Evolutionary conservation across 2,113 vertebrate genomes (phyloP), one percentile per base, ranked within the genome.

Genomic region (Equus quagga): DNA sequence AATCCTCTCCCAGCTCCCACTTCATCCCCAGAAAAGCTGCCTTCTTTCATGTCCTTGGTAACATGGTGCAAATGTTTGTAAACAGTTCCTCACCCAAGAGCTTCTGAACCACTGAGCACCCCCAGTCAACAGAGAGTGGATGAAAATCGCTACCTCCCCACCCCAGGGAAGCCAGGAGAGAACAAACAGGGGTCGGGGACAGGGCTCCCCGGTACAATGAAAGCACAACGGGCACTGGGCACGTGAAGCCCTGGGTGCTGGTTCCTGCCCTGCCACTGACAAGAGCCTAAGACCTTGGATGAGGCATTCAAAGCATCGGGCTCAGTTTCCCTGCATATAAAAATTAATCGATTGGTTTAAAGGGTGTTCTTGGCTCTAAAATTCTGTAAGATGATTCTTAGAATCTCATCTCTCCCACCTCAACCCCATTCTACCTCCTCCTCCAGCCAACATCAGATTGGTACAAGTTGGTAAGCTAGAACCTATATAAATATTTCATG

Each of bases 241-340:
- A 8, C 2, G 0, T 0, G 41, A 41, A 15, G 26, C 6, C n/a
- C 12, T 2, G 14, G 5, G 33, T 4, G 70, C 70, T 10, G 28
- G 46, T n/a, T 24, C 54, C 28, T 13, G 60, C 2, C 36, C 33
- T 76, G 72, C 60, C 36, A 0, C 44, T 11, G 69, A 33, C 60
- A 46, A 3, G 26, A 17, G 17, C 21, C 44, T 28, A 26, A 46
- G 41, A 19, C n/a, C 6, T 8, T 11, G 33, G 44, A 44, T 7
- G 9, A 73, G 62, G 65, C n/a, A 9, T 62, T 69, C 21, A 64
- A 81, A 85, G n/a, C 41, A 81, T 23, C 19, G 19, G 28, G 41
- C n/a, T 75, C 62, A 2, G 41, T 83, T 70, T 96, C 56, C 82
- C 86, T 51, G 0, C 11, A 17, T 13, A 12, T 56, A 64, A 80